phyloP scores from a whole-genome alignment of 2,888 invertebrate species.

The Clusia tigrina region DNA sequence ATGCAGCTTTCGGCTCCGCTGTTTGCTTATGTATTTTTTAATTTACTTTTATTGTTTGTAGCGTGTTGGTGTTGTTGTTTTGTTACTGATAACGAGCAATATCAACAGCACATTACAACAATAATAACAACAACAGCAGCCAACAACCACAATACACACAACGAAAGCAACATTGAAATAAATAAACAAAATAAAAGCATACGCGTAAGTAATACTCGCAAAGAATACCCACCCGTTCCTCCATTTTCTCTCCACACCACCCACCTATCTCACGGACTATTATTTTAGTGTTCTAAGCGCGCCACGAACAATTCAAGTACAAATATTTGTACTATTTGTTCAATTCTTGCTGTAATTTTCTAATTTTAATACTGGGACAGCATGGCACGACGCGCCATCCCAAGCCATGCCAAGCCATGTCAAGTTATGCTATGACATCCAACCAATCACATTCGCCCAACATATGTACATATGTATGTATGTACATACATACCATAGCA shows the following conservation, averaged over 20 bases:
- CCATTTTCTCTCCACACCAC: too few species aligned
- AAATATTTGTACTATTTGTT: neutral
- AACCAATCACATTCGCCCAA: conserved; percentile 3
- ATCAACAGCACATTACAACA: conserved; percentile 22
- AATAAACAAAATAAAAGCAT: conserved; percentile 4
- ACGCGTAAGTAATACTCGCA: neutral
- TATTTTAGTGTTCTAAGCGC: too few species aligned
- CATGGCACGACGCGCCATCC: too few species aligned
- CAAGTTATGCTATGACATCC: conserved; percentile 11
- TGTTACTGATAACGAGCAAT: conserved; percentile 24
- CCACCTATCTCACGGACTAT: too few species aligned
- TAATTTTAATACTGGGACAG: conserved; percentile 21
- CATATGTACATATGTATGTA: conserved; percentile 8
- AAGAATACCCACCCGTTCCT: neutral
- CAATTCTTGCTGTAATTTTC: conserved; percentile 1
- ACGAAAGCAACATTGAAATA: neutral
- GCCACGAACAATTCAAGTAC: conserved; percentile 6
- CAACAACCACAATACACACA: neutral
- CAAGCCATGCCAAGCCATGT: too few species aligned
- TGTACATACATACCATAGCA: neutral
- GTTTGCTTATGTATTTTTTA: neutral
- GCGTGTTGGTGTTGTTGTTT: neutral
- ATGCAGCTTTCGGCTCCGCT: neutral
- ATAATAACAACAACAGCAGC: neutral
- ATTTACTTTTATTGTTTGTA: neutral